Base-by-base conservation (phyloP, 2,888 invertebrate genomes). In the Pseudoips prasinana region DNA sequence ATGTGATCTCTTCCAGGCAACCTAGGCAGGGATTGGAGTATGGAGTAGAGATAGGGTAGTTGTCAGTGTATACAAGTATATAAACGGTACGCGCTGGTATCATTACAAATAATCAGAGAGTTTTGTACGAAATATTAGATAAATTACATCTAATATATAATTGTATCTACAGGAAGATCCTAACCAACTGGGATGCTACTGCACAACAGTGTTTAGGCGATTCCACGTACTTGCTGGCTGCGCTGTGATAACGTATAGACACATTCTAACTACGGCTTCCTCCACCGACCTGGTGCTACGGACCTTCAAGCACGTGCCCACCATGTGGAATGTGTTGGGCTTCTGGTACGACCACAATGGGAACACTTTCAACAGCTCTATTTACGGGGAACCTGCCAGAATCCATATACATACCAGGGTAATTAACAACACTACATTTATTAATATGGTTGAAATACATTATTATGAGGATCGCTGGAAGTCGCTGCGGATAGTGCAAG, bases 221-320 rank as follows among this genome's bases (percentile, higher is more conserved):
- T 1, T 48, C 0, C 57, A 32, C 0, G 20, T 59, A 0, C 46
- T 80, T 0, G 65, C 63, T 0, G 59, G 61, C 0, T 75, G 78
- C 11, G 77, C 74, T 0, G 57, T 76, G 0, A 36, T 80, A 1
- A 76, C 78, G 0, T 47, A 55, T 0, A 58, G 74, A 0, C 79
- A 80, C 11, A 27, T 77, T 0, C 42, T 80, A 0, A 80, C 79
- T 0, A 76, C 77, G 0, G 80, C 80, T 0, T 66, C 72, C 0
- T 63, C 76, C 0, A 74, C 76, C 0, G 62, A 67, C 7, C 27
- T 73, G 0, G 40, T 80, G 0, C 29, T 79, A 1, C 43, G 39
- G 24, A 57, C 41, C 4, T 49, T 46, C 7, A 33, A 40, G 2
- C 10, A 63, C 0, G 20, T 25, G 0, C 10, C 26, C 0, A 33